Conservation (phyloP, 2,113 vertebrate genomes). For the Laticauda colubrina region DNA sequence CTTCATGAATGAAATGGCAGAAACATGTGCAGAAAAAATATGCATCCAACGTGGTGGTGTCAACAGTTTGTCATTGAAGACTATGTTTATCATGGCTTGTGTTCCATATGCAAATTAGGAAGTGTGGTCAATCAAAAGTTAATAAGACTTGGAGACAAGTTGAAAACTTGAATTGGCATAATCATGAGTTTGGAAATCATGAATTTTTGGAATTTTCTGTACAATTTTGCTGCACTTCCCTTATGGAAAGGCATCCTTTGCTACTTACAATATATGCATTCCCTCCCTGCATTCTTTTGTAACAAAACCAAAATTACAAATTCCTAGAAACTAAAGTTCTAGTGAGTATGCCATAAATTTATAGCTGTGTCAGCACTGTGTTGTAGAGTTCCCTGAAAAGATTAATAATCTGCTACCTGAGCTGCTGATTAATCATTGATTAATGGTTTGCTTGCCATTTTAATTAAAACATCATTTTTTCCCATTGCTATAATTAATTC, state of each 20-base stretch:
- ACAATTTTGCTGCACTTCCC: not conserved
- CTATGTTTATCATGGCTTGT: not conserved
- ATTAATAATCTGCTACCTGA: conserved; percentile 20
- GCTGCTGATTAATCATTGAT: conserved; percentile 25
- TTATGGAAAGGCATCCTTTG: not conserved
- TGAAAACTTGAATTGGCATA: not conserved
- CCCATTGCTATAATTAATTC: conserved; percentile 24
- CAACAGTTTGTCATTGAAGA: not conserved
- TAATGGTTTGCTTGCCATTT: conserved; percentile 38
- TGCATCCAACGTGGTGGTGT: not conserved
- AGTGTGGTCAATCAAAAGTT: too few species aligned
- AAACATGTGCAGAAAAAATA: not conserved
- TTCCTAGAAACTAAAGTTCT: not conserved
- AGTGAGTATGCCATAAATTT: not conserved
- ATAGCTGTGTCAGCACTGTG: not conserved
- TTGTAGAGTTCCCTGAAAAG: not conserved
- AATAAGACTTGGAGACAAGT: not conserved
- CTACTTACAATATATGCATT: not conserved
- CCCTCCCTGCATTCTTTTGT: not conserved
- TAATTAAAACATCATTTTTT: conserved; percentile 28
- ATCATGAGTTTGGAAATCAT: not conserved
- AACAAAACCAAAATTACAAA: not conserved
- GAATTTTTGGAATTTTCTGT: not conserved
- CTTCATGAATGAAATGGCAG: not conserved
- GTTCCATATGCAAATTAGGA: not conserved